These are phyloP conservation scores for Microcebus tavaratra DNA, from an alignment of 2,113 vertebrate species.

Conservation along the genomic window DNA sequence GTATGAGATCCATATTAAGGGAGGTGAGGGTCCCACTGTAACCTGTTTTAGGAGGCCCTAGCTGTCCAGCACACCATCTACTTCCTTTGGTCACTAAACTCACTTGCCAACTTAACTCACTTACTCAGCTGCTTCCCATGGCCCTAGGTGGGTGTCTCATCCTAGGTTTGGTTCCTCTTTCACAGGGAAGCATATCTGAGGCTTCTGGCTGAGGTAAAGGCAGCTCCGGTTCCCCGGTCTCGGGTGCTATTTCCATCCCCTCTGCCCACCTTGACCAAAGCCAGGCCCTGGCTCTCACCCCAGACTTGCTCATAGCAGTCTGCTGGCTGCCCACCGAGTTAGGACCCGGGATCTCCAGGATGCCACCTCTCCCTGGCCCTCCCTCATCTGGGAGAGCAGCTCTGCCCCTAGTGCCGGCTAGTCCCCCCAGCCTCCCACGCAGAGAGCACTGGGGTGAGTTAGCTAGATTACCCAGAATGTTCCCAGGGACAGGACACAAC, in stretches of 20 bases:
- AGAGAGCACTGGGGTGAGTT: background rate
- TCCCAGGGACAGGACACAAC: background rate
- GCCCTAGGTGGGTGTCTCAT: background rate
- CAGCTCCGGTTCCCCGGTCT: background rate
- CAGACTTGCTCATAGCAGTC: background rate
- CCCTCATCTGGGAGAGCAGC: background rate
- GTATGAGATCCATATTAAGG: background rate
- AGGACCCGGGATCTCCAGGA: background rate
- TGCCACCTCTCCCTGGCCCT: background rate
- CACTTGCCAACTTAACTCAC: background rate
- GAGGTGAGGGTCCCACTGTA: background rate
- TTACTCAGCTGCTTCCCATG: background rate
- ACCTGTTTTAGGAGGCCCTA: background rate
- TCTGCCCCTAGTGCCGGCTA: background rate
- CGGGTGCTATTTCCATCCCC: background rate
- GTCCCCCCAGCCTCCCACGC: background rate
- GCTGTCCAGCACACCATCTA: background rate
- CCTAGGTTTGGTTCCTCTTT: background rate
- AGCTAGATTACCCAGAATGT: background rate
- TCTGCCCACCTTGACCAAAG: background rate
- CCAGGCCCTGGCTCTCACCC: background rate
- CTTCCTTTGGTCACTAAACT: background rate
- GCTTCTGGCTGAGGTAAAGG: background rate
- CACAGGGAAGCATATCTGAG: background rate
- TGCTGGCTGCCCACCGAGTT: background rate